Percentiles rank a stretch among this genome's conserved stretches.
These are phyloP conservation scores for Zoanthus sansibaricus DNA, from an alignment of 92 coral and sea anemone species.

Conservation along the genomic window DNA sequence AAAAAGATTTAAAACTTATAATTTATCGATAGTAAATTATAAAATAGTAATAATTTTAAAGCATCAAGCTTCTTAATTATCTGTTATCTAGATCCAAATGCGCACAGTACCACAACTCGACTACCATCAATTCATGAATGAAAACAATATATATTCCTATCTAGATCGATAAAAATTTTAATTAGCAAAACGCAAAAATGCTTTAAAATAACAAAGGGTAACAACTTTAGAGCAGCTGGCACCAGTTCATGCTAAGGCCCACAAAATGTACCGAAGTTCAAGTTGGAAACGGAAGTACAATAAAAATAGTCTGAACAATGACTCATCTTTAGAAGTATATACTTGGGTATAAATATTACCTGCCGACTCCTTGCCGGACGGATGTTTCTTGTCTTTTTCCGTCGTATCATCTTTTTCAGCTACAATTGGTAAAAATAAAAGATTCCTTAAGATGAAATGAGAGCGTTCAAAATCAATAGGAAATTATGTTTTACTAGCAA, in stretches of 20 bases:
- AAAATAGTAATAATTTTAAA: no score
- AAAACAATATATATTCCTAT: no score
- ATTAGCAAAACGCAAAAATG: background rate
- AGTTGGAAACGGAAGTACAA: conserved; percentile 10
- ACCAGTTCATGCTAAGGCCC: background rate
- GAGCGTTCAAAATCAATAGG: background rate
- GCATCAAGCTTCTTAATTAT: no score
- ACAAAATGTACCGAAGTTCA: background rate
- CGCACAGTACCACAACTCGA: no score
- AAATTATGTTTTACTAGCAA: conserved; percentile 5
- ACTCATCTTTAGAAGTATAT: conserved; percentile 30
- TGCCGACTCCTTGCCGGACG: background rate
- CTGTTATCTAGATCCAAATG: no score
- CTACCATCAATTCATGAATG: no score
- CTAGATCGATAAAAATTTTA: background rate
- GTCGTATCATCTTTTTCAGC: background rate
- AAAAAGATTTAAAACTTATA: no score
- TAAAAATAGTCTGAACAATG: background rate
- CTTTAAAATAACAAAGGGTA: background rate
- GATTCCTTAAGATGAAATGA: background rate
- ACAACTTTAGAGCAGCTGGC: background rate
- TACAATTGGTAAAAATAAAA: background rate
- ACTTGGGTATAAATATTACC: conserved; percentile 41
- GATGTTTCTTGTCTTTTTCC: background rate
- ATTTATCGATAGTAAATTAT: no score